These are phyloP conservation scores for Saccostrea echinata DNA, from an alignment of 1,140 invertebrate genomes.

Conservation along the genomic window DNA sequence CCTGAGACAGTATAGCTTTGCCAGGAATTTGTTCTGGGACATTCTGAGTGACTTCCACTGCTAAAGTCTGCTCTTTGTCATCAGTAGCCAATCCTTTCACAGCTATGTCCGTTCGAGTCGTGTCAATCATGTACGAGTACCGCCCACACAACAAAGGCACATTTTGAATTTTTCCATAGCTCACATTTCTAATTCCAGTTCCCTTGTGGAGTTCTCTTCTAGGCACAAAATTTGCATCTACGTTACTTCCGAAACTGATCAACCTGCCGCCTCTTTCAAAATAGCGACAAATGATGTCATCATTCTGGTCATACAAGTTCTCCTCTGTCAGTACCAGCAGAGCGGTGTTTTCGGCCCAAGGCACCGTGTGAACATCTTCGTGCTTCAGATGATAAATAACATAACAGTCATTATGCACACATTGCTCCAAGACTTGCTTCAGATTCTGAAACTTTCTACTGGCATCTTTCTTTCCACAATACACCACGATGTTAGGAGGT, in stretches of 20 bases:
- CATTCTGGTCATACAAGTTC: conserved; percentile 82
- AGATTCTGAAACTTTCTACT: conserved; percentile 86
- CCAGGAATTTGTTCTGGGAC: conserved; percentile 79
- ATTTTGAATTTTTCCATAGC: conserved; percentile 90
- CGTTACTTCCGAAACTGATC: conserved; percentile 87
- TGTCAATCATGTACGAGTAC: conserved; percentile 88
- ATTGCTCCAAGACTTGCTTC: conserved; percentile 84
- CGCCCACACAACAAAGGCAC: conserved; percentile 92
- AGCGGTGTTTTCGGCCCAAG: conserved; percentile 87
- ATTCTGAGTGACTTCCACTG: conserved; percentile 83
- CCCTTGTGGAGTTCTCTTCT: conserved; percentile 80
- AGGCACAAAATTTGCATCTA: conserved; percentile 88
- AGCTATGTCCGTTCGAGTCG: conserved; percentile 85
- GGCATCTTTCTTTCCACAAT: conserved; percentile 86
- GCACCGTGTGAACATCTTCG: conserved; percentile 83
- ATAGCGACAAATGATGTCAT: conserved; percentile 57
- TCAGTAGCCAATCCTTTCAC: conserved; percentile 89
- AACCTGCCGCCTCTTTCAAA: conserved; percentile 79
- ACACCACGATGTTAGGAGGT: conserved; percentile 91
- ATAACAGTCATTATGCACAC: conserved; percentile 88
- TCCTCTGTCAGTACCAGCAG: conserved; percentile 88
- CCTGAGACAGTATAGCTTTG: conserved; percentile 90
- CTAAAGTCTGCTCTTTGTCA: conserved; percentile 90
- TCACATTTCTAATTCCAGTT: conserved; percentile 72
- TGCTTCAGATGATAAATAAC: conserved; percentile 87